phyloP scores from a whole-genome alignment of 2,113 vertebrate genomes.

The Gobio gobio region DNA sequence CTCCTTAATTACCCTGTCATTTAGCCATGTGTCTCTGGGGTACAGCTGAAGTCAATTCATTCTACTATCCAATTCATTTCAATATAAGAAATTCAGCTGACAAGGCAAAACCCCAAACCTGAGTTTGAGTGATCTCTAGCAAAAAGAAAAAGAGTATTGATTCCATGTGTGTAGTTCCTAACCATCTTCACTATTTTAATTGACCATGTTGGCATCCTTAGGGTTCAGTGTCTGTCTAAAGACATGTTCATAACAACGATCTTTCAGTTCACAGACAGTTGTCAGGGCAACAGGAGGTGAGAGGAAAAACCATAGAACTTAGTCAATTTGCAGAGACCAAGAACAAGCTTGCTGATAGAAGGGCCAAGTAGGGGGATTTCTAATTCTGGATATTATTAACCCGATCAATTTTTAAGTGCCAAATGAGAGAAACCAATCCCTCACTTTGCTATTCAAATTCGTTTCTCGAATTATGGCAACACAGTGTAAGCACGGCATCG shows the following conservation, averaged over 20 bases:
- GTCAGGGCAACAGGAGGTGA: conserved; percentile 23
- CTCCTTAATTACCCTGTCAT: conserved; percentile 31
- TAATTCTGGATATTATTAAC: conserved; percentile 48
- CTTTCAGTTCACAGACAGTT: conserved; percentile 24
- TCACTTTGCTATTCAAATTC: conserved; percentile 41
- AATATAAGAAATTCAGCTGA: conserved; percentile 12
- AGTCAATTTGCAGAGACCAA: conserved; percentile 14
- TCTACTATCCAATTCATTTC: conserved; percentile 16
- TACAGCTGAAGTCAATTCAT: conserved; percentile 7
- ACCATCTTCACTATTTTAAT: conserved; percentile 6
- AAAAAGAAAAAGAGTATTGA: conserved; percentile 30
- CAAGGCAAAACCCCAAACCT: background rate
- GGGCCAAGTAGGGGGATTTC: conserved; percentile 14
- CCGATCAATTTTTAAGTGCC: conserved; percentile 35
- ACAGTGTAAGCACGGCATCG: background rate
- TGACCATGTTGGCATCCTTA: conserved; percentile 1
- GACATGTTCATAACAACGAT: conserved; percentile 33
- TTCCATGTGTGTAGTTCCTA: conserved; percentile 20
- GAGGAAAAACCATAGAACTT: conserved; percentile 21
- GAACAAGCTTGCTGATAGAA: conserved; percentile 1
- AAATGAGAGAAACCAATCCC: conserved; percentile 32
- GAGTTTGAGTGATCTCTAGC: background rate
- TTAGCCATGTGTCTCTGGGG: conserved; percentile 5
- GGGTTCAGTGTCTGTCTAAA: conserved; percentile 24
- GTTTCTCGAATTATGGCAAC: background rate